A percentile compares a stretch with the other conserved stretches of the same genome.
Evolutionary conservation across 2,113 vertebrate genomes (phyloP).

Genomic region (Festucalex cinctus): DNA sequence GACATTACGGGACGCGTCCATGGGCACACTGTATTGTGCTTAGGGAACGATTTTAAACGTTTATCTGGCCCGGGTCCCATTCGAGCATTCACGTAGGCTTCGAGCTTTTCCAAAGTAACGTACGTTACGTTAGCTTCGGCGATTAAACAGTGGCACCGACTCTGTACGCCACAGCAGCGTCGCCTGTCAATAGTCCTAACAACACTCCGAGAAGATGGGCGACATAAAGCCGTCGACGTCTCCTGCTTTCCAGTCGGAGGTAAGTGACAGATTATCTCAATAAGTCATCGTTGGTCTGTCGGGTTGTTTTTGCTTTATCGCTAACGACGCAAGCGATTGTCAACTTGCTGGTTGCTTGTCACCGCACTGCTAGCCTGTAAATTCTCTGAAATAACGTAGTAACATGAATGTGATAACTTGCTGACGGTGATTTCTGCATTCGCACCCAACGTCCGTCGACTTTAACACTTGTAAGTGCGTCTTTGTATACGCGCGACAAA

Average conservation of each 20-base stretch:
- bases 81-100: slow-evolving; percentile 50
- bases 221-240: slow-evolving; percentile 65
- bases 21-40: not conserved
- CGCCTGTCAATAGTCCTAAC: slow-evolving; percentile 10
- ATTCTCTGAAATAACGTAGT: slow-evolving; percentile 32
- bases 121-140: slow-evolving; percentile 21
- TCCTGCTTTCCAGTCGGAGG: slow-evolving; percentile 61
- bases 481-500: not conserved
- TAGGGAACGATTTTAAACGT: not conserved
- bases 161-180: not conserved
- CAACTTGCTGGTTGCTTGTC: slow-evolving; percentile 35
- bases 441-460: not conserved
- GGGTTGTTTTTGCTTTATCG: not conserved
- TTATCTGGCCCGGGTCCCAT: not conserved
- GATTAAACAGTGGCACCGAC: not conserved
- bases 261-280: slow-evolving; percentile 19
- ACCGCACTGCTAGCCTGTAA: slow-evolving; percentile 29
- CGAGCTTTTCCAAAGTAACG: slow-evolving; percentile 17
- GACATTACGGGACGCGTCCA: slow-evolving; percentile 18
- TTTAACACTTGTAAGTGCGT: not conserved
- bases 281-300: not conserved
- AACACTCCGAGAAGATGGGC: slow-evolving; percentile 54
- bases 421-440: not conserved
- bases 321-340: slow-evolving; percentile 35
- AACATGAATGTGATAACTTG: slow-evolving; percentile 5